Percentiles rank a stretch among this genome's conserved stretches.
These are phyloP conservation scores for Eledone cirrhosa DNA, from an alignment of 2,888 invertebrate genomes.

Conservation along the genomic window DNA sequence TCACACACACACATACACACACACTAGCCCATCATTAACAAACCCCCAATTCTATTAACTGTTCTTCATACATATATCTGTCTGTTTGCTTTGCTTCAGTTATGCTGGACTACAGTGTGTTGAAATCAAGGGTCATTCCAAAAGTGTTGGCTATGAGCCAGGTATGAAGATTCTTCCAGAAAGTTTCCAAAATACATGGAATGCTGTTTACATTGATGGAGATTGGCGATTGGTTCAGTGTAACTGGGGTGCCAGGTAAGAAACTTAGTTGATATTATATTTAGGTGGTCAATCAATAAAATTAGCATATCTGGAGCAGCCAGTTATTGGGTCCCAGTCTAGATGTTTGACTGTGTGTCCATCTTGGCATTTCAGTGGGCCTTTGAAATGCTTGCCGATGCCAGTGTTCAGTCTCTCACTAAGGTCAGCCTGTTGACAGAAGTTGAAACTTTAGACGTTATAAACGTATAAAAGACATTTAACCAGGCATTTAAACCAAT, in stretches of 20 bases:
- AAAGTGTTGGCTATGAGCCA: constrained; percentile 68
- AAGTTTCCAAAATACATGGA: constrained; percentile 67
- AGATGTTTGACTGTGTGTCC: background rate
- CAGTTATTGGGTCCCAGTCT: background rate
- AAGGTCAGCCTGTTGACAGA: too few species aligned
- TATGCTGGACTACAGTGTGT: constrained; percentile 66
- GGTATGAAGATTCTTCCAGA: constrained; percentile 66
- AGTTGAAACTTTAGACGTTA: too few species aligned
- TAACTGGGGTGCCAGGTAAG: constrained; percentile 67
- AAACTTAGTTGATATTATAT: background rate
- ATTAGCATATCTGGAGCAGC: too few species aligned
- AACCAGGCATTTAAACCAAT: too few species aligned
- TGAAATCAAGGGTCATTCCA: constrained; percentile 67
- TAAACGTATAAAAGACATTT: too few species aligned
- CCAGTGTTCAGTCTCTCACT: background rate
- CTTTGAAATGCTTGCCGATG: background rate
- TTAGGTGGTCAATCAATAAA: background rate
- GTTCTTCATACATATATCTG: too few species aligned
- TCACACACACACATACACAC: too few species aligned
- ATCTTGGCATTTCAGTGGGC: too few species aligned
- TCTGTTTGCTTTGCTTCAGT: constrained; percentile 43
- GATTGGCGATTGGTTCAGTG: constrained; percentile 67
- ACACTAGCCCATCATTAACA: too few species aligned
- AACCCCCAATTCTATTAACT: too few species aligned
- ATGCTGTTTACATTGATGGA: constrained; percentile 64